These are phyloP conservation scores for Loxodonta africana DNA, from an alignment of 2,113 vertebrate species.

Conservation along the genomic window DNA sequence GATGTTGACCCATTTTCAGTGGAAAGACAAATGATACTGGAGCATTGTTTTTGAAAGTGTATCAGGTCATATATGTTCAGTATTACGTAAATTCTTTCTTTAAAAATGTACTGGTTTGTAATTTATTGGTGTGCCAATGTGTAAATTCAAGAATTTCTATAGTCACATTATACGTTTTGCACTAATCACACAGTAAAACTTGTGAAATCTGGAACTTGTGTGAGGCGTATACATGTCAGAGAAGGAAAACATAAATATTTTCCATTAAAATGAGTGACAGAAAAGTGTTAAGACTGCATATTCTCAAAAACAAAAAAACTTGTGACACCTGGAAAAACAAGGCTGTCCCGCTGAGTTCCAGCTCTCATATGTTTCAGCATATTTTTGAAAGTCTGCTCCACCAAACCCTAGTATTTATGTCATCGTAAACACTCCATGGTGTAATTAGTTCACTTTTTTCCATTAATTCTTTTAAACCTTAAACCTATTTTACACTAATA, in stretches of 20 bases:
- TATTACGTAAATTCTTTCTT: conserved; percentile 30
- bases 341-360: no score
- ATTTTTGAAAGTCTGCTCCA: neutral
- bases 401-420: conserved; percentile 24
- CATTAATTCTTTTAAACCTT: conserved; percentile 55
- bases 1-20: conserved; percentile 68
- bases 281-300: no score
- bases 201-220: no score
- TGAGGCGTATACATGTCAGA: no score
- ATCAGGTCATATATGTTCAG: conserved; percentile 36
- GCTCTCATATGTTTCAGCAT: neutral
- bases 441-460: conserved; percentile 24
- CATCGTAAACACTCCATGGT: neutral
- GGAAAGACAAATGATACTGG: conserved; percentile 35
- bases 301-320: no score
- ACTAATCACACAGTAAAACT: neutral
- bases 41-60: conserved; percentile 4
- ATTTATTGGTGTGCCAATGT: neutral
- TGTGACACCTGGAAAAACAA: no score
- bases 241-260: no score
- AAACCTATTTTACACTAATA: conserved; percentile 32
- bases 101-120: conserved; percentile 26
- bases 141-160: conserved; percentile 34
- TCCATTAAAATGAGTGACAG: no score
- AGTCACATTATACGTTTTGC: neutral